Evolutionary conservation across 1,140 invertebrate species (phyloP).

Genomic region (Acromyrmex echinatior): DNA sequence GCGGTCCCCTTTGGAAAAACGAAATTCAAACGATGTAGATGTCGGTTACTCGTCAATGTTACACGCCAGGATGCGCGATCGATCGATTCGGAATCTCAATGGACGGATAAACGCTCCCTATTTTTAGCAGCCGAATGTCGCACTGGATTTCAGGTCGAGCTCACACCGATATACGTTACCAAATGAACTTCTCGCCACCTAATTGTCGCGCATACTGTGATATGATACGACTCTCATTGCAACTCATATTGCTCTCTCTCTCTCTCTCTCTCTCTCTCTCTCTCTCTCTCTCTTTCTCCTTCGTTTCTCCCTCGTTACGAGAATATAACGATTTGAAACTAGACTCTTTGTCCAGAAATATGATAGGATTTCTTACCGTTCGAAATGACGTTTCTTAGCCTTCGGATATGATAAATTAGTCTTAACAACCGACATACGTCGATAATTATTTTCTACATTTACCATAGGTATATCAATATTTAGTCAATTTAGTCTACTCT

Average conservation of each 20-base stretch:
- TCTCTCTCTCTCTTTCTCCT: no score
- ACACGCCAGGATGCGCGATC: slow-evolving; percentile 56
- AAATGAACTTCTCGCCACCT: slow-evolving; percentile 35
- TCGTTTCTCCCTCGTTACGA: not conserved
- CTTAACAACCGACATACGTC: not conserved
- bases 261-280: not conserved
- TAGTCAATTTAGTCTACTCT: no score
- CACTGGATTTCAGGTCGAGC: slow-evolving; percentile 45
- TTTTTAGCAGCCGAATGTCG: slow-evolving; percentile 60
- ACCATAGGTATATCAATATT: no score
- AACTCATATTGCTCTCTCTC: not conserved
- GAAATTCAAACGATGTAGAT: slow-evolving; percentile 62
- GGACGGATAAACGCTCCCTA: slow-evolving; percentile 59
- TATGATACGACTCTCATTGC: not conserved
- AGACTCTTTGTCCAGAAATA: not conserved
- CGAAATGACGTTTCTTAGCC: not conserved
- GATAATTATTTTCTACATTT: slow-evolving; percentile 5
- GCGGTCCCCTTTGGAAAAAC: slow-evolving; percentile 49
- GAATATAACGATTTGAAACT: not conserved
- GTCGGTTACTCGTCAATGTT: slow-evolving; percentile 53
- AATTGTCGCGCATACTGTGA: slow-evolving; percentile 24
- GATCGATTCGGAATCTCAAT: slow-evolving; percentile 62
- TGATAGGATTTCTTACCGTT: not conserved
- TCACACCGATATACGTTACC: slow-evolving; percentile 12
- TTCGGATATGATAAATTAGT: not conserved